Base-by-base conservation (phyloP, 2,797 vertebrate species). In the Melanotaenia trifasciata region DNA sequence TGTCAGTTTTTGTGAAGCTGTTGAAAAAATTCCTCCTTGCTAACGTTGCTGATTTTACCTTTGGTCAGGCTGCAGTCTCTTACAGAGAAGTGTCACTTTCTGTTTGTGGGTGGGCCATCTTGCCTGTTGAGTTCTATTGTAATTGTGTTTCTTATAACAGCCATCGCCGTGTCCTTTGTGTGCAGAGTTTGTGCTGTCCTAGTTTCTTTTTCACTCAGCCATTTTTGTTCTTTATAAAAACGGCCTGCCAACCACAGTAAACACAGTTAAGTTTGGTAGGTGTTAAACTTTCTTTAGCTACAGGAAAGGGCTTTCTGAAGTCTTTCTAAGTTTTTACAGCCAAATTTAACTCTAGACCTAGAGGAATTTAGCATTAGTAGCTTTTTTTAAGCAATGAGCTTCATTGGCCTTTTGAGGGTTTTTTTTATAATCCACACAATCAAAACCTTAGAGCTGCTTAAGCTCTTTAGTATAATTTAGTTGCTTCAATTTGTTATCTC, bases 121-220 rank as follows among this genome's bases (percentile, higher is more conserved):
- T 30, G 26, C 20, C 32, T 47, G 70, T 56, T 74, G 56, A 80
- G 35, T 51, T 71, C 32, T 22, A 20, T 68, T 71, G 62, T 50
- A 24, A 45, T 58, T 28, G 22, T 1, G n/a, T 1, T 43, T 9
- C 57, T 26, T 20, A 28, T 1, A 24, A 33, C n/a, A 36, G 47
- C 8, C 18, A 33, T 59, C 56, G 0, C 8, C 14, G 9, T 65
- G 22, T 65, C 58, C n/a, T 51, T 43, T 58, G 18, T 32, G 50
- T 60, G 38, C 12, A 35, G 2, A 32, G 2, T 45, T 45, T 22
- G 20, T 51, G 12, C 30, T 65, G 10, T 36, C 64, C 53, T 60
- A 18, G 60, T 66, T 73, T 83, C 8, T 57, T 20, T 61, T 62
- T 65, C 35, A 53, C 13, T 10, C 60, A 45, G 36, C 35, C 16